Base-by-base conservation (phyloP, 2,888 invertebrate genomes). In the Trypoxylon attenuatum region DNA sequence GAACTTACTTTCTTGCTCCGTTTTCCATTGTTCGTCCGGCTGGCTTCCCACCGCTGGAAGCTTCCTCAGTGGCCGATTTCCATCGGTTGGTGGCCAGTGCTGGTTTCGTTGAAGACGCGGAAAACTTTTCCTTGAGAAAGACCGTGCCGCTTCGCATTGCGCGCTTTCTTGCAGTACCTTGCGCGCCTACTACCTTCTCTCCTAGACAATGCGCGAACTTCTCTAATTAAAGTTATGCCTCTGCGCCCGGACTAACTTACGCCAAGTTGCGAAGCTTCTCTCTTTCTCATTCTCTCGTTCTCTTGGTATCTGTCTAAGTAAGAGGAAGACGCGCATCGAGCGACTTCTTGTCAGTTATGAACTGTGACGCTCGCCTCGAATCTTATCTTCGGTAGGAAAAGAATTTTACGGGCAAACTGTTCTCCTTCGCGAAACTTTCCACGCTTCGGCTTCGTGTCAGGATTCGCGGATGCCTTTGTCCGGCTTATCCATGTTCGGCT, bases 151-250 rank as follows among this genome's bases (percentile, higher is more conserved):
- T 84, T 84, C 83, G n/a, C n/a, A n/a, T n/a, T n/a, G n/a, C n/a
- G n/a, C n/a, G n/a, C n/a, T n/a, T n/a, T n/a, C n/a, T n/a, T n/a
- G n/a, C n/a, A n/a, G n/a, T n/a, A n/a, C n/a, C 78, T 82, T 70
- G 66, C 62, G 71, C 33, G 43, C 51, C 59, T 64, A n/a, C n/a
- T n/a, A n/a, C n/a, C n/a, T 73, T 78, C 50, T 74, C 81, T 81
- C 79, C 81, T 80, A 81, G 84, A 85, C 85, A 85, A 85, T 83
- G 77, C 80, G 56, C 76, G 63, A 85, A 84, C 84, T 85, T 84
- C 80, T 76, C 82, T 83, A 84, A 84, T 85, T 84, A 85, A 84
- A 84, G 85, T 84, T 85, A 83, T 76, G 75, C 69, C 75, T 77
- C 71, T 71, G 65, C 61, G 75, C 69, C 71, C 64, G 62, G 73